Percentiles rank a stretch among this genome's conserved stretches.
phyloP scores from a whole-genome alignment of 2,113 vertebrate genomes.

The Galeopterus variegatus region DNA sequence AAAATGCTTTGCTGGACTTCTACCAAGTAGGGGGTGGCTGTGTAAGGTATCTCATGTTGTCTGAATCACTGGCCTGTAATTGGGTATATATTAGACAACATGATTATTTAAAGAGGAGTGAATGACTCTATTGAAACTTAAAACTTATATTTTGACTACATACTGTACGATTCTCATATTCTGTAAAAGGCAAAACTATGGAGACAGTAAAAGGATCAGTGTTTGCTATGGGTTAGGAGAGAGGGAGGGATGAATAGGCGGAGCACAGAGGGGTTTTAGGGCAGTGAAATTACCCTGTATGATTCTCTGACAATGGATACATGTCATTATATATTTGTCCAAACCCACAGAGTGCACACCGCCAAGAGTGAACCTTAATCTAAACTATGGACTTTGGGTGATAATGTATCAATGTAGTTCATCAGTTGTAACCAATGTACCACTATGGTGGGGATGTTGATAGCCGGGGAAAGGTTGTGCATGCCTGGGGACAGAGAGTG shows the following conservation, averaged over 20 bases:
- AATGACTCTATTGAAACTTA: neutral
- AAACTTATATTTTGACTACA: neutral
- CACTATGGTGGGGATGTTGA: too few relatives aligned
- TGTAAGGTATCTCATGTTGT: too few relatives aligned
- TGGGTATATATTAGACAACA: neutral
- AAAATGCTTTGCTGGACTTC: neutral
- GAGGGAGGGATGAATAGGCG: neutral
- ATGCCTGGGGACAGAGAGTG: accelerated
- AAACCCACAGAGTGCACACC: too few relatives aligned
- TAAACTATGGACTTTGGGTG: neutral
- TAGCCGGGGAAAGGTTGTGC: neutral
- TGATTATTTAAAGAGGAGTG: neutral
- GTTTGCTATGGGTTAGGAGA: accelerated
- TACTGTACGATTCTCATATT: too few relatives aligned
- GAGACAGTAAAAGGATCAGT: neutral
- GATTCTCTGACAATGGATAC: neutral
- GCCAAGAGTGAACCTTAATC: too few relatives aligned
- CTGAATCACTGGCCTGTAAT: neutral
- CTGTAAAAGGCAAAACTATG: neutral
- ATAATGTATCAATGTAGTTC: neutral
- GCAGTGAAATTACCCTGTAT: neutral
- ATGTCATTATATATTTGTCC: neutral
- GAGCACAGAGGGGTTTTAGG: neutral
- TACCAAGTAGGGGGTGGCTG: neutral
- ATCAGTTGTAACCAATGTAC: neutral